Evolutionary conservation across 2,113 vertebrate species (phyloP).

Genomic region (Lampris incognitus): DNA sequence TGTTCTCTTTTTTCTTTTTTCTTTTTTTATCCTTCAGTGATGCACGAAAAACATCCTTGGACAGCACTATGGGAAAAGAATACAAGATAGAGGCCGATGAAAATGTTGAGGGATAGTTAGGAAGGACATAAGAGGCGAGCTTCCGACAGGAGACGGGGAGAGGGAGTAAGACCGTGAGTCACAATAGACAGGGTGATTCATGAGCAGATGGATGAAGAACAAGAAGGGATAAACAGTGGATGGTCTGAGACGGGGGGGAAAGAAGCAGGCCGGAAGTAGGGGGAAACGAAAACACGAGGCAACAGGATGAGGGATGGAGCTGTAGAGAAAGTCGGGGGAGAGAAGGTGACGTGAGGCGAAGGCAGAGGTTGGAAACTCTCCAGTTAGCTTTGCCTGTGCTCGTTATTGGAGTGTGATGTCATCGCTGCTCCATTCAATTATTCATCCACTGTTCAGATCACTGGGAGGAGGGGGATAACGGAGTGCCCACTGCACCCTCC

Average conservation of each 20-base stretch:
- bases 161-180: conserved; percentile 54
- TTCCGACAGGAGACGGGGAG: conserved; percentile 10
- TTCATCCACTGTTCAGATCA: conserved; percentile 72
- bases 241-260: conserved; percentile 17
- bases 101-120: conserved; percentile 40
- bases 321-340: conserved; percentile 18
- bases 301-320: conserved; percentile 25
- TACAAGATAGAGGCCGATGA: conserved; percentile 23
- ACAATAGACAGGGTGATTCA: conserved; percentile 36
- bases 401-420: conserved; percentile 72
- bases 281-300: conserved; percentile 19
- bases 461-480: conserved; percentile 44
- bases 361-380: conserved; percentile 58
- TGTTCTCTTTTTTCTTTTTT: conserved; percentile 8
- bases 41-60: conserved; percentile 41
- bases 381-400: conserved; percentile 55
- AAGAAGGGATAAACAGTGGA: conserved; percentile 33
- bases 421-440: conserved; percentile 80
- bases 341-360: conserved; percentile 57
- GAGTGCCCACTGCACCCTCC: conserved; percentile 33
- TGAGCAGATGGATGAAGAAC: conserved; percentile 40
- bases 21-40: conserved; percentile 24
- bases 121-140: conserved; percentile 27
- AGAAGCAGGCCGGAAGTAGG: not conserved
- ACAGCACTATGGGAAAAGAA: not conserved